Base-by-base conservation (phyloP, 2,888 invertebrate species). In the Erannis defoliaria region DNA sequence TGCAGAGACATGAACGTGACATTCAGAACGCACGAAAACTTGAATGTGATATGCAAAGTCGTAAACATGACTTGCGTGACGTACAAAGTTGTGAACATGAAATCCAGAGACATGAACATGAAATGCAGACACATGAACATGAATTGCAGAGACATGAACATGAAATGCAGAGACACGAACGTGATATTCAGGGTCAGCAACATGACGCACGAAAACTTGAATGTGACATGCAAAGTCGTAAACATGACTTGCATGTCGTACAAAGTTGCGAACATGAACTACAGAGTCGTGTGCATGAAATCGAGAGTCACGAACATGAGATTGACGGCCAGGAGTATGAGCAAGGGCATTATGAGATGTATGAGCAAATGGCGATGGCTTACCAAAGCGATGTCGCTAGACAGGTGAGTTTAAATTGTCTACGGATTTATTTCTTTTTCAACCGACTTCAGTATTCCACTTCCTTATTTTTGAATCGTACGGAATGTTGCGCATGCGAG, bases 361-460 rank as follows among this genome's bases (percentile, higher is more conserved):
- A 89, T 37, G 92, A 92, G 29, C 91, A 89, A 9, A 67, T 91
- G 71, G 92, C 91, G 0, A 89, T 92, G 90, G 90, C 88, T n/a
- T 91, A 92, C 51, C 91, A 91, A 73, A 88, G 87, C 63, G 89
- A 90, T 62, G 89, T 90, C 0, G 90, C 89, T 4, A 86, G 80
- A 55, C 85, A 86, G 86, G 91, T 90, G 23, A 56, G 45, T 42
- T 14, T 5, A 21, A 26, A n/a, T n/a, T n/a, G n/a, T n/a, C n/a
- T n/a, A n/a, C n/a, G n/a, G n/a, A n/a, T n/a, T n/a, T n/a, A n/a
- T n/a, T n/a, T n/a, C n/a, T n/a, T n/a, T n/a, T n/a, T n/a, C n/a
- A n/a, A n/a, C n/a, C n/a, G n/a, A n/a, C n/a, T n/a, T n/a, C n/a
- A n/a, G n/a, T n/a, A n/a, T n/a, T n/a, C n/a, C n/a, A n/a, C n/a